Evolutionary conservation across 2,888 invertebrate species (phyloP), one percentile per base, ranked within the genome.

Genomic region (Trichacis sp.): DNA sequence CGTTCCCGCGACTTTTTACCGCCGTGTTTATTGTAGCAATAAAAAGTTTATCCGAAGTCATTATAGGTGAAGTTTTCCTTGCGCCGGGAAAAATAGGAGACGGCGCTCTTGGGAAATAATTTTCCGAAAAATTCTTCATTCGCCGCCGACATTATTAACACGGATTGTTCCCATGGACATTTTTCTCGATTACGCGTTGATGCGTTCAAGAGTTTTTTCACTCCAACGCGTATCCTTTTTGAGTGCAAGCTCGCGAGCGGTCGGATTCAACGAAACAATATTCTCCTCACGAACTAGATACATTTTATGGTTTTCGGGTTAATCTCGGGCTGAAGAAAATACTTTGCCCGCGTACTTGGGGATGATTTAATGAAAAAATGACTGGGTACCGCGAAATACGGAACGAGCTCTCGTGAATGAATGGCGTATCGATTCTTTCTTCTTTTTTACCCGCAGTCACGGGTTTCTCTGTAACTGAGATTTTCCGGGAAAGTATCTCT

Each of bases 401-500:
- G n/a, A 33, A n/a, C 33, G 8, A 11, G 33, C n/a, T 11, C 33
- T 24, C 24, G 24, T 8, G 8, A 24, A 24, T 24, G 24, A 24
- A 24, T 24, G 24, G 8, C 24, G 24, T 24, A 24, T 24, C 33
- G 33, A 33, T 33, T 24, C 33, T 33, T 33, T 33, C 9, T 33
- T 33, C n/a, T 11, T n/a, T n/a, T 11, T 33, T 33, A 6, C 33
- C 33, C n/a, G 33, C 33, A 33, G 33, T 24, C 24, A 24, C 24
- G 24, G 8, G 24, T 24, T 24, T 5, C 24, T 3, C 24, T 24
- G 33, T 33, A 33, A 33, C 33, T 33, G 33, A 33, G 33, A 33
- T 33, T 33, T 33, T n/a, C n/a, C 33, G n/a, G n/a, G 33, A 33
- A 33, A 33, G n/a, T n/a, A 33, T n/a, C n/a, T 33, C 33, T 33